Evolutionary conservation across 2,797 vertebrate species (phyloP).

Genomic region (Chelon auratus): DNA sequence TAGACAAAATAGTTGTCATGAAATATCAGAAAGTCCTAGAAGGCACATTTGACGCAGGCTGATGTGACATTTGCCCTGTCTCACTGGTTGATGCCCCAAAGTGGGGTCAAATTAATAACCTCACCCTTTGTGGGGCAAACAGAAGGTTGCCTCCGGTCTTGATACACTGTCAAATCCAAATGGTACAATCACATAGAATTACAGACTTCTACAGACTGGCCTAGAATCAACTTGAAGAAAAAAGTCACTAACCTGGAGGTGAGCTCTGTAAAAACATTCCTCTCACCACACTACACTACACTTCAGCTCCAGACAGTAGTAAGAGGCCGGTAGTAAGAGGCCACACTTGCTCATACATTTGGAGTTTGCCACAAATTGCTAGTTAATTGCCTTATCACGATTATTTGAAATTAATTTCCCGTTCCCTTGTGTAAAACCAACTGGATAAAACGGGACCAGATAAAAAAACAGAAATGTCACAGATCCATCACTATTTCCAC

Average conservation of each 20-base stretch:
- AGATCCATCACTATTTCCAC: no score
- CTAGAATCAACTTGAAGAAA: constrained; percentile 8
- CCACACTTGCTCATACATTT: no score
- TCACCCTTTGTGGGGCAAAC: constrained; percentile 50
- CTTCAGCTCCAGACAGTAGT: no score
- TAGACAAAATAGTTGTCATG: constrained; percentile 60
- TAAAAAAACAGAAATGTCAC: no score
- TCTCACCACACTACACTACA: constrained; percentile 5
- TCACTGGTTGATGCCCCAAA: constrained; percentile 64
- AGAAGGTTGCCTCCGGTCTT: constrained; percentile 48
- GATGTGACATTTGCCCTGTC: constrained; percentile 63
- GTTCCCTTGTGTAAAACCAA: no score
- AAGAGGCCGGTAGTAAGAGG: no score
- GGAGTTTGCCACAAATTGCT: no score
- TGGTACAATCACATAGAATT: constrained; percentile 42
- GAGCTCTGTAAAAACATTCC: not conserved
- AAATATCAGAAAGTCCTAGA: constrained; percentile 55
- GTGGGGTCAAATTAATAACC: constrained; percentile 70
- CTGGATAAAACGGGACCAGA: no score
- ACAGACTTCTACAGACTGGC: constrained; percentile 29
- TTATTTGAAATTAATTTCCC: no score
- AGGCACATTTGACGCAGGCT: constrained; percentile 61
- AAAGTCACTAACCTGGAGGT: constrained; percentile 29
- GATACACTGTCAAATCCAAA: constrained; percentile 59
- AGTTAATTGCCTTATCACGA: no score